Evolutionary conservation across 1,140 invertebrate genomes (phyloP).

Genomic region (Pogonomyrmex barbatus): DNA sequence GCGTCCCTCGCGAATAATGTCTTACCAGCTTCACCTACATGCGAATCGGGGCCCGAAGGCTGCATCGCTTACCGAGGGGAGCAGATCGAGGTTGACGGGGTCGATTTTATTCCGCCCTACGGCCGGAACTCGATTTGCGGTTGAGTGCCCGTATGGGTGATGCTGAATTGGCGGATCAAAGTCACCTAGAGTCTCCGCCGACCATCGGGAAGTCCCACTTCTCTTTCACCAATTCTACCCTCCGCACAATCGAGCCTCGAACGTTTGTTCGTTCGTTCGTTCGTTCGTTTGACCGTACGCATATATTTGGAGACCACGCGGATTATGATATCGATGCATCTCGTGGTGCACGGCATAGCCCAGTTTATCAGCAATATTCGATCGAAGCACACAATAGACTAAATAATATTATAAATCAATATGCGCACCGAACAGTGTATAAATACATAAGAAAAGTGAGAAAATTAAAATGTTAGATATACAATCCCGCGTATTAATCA

Average conservation of each 20-base stretch:
- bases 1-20: conserved; percentile 83
- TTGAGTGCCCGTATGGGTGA: conserved; percentile 81
- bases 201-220: conserved; percentile 40
- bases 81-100: conserved; percentile 45
- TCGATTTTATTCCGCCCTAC: conserved; percentile 82
- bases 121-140: conserved; percentile 82
- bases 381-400: not conserved
- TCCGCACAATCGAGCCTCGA: not conserved
- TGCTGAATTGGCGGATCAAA: conserved; percentile 83
- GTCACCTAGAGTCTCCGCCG: conserved; percentile 64
- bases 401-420: not conserved
- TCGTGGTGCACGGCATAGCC: not conserved
- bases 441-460: not conserved
- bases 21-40: conserved; percentile 78
- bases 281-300: conserved; percentile 9
- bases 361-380: not conserved
- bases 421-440: not conserved
- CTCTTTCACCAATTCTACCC: conserved; percentile 14
- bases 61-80: conserved; percentile 30
- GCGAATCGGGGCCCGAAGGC: conserved; percentile 74
- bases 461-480: not conserved
- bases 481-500: not conserved
- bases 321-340: not conserved
- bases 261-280: conserved; percentile 36
- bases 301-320: conserved; percentile 36